Conservation (phyloP, 2,797 vertebrate species). For the Malurus splendens region DNA sequence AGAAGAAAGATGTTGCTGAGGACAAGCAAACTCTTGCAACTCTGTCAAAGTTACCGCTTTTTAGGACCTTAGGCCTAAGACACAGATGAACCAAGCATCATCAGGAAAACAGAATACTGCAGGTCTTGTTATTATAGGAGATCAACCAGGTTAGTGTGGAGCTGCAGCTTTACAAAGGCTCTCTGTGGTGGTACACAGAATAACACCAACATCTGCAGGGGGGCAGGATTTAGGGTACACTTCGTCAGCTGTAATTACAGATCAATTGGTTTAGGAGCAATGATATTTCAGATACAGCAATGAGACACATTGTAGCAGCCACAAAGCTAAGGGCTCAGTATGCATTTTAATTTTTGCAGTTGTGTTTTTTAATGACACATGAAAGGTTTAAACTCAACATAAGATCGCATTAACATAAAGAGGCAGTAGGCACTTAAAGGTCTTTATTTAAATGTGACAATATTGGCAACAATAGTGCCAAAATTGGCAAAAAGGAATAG, state of each 20-base stretch:
- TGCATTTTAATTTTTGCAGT: not conserved
- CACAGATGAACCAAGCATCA: not conserved
- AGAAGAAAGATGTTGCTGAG: not conserved
- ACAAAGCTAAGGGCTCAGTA: not conserved
- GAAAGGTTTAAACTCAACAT: not conserved
- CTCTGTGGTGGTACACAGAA: not conserved
- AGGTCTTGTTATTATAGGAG: not conserved
- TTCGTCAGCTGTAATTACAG: not conserved
- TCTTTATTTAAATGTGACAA: not conserved
- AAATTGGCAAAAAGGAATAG: not conserved
- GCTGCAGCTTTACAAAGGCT: not conserved
- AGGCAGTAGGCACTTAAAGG: not conserved
- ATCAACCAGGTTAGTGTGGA: not conserved
- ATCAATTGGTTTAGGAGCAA: fast-evolving
- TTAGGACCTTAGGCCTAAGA: not conserved
- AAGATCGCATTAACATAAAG: not conserved
- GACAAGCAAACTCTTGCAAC: not conserved
- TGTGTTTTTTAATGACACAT: not conserved
- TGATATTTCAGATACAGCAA: not conserved
- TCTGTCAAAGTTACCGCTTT: not conserved
- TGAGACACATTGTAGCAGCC: not conserved
- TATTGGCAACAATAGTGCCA: not conserved
- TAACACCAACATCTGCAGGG: not conserved
- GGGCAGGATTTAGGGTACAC: not conserved
- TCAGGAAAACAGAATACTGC: not conserved